A percentile compares a stretch with the other conserved stretches of the same genome.
These are phyloP conservation scores for Pogonocichla stellata DNA, from an alignment of 2,113 vertebrate species.

Conservation along the genomic window DNA sequence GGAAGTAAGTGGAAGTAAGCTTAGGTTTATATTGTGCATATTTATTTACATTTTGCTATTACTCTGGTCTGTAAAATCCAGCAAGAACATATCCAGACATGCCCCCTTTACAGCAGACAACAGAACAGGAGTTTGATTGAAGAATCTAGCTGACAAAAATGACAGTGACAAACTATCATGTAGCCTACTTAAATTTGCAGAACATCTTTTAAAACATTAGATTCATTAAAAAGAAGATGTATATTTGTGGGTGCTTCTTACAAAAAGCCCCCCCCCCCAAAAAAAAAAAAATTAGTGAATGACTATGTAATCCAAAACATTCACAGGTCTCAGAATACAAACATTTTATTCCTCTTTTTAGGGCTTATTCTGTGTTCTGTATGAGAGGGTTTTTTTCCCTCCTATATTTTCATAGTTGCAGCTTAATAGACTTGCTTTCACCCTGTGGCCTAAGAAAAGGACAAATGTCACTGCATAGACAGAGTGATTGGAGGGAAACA, in stretches of 20 bases:
- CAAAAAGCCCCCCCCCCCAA: fast-evolving
- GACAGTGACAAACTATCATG: neutral
- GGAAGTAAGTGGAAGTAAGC: neutral
- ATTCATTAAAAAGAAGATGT: neutral
- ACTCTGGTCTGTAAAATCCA: neutral
- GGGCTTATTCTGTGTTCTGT: neutral
- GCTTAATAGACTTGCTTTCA: neutral
- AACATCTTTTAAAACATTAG: neutral
- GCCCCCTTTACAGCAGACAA: neutral
- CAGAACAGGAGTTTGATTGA: neutral
- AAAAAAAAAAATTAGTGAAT: too few species aligned
- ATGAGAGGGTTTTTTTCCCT: neutral
- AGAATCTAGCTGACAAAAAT: neutral
- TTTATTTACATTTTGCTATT: neutral
- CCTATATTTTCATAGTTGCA: neutral
- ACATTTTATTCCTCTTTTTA: neutral
- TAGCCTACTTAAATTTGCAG: neutral
- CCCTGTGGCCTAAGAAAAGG: neutral
- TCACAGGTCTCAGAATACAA: neutral
- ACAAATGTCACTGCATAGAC: neutral
- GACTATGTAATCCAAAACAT: neutral
- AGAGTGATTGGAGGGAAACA: neutral
- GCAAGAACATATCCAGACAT: neutral
- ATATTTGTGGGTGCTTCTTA: neutral
- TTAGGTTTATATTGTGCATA: neutral